A percentile compares a stretch with the other conserved stretches of the same genome.
Evolutionary conservation across 2,797 vertebrate genomes (phyloP).

Genomic region (Hoplostethus atlanticus): DNA sequence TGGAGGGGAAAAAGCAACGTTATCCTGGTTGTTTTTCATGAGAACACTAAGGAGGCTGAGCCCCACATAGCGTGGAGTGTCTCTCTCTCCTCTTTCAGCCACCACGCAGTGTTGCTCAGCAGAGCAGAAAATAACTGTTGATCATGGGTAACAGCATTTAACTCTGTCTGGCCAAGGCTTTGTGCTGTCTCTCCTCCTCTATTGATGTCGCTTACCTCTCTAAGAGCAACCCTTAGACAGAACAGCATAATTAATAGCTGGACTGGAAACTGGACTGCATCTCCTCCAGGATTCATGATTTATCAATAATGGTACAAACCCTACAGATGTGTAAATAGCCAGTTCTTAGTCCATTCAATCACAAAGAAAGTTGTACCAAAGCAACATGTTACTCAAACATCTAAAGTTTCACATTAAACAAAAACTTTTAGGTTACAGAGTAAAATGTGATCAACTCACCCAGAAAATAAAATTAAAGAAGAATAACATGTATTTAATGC

Average conservation of each 20-base stretch:
- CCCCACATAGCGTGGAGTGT: constrained; percentile 22
- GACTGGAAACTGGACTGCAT: constrained; percentile 28
- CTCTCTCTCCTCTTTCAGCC: constrained; percentile 17
- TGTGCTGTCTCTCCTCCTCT: constrained; percentile 10
- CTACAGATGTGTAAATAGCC: constrained; percentile 1
- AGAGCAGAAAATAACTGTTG: constrained; percentile 42
- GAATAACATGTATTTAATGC: constrained; percentile 83
- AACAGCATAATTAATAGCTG: constrained; percentile 38
- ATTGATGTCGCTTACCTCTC: constrained; percentile 23
- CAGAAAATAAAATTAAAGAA: constrained; percentile 93
- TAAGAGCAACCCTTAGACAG: neutral
- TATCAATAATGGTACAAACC: neutral
- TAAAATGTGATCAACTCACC: constrained; percentile 85
- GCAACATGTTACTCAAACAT: neutral
- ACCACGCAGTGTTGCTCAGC: constrained; percentile 23
- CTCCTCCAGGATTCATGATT: constrained; percentile 12
- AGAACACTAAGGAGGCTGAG: constrained; percentile 8
- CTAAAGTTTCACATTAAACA: neutral
- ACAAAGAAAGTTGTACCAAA: neutral
- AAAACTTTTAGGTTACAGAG: neutral
- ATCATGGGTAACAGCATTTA: constrained; percentile 35
- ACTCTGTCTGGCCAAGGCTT: constrained; percentile 27
- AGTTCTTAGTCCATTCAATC: neutral
- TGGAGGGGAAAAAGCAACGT: neutral
- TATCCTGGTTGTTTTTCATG: neutral